Evolutionary conservation across 2,797 vertebrate genomes (phyloP).

Genomic region (Thripadectes ignobilis): DNA sequence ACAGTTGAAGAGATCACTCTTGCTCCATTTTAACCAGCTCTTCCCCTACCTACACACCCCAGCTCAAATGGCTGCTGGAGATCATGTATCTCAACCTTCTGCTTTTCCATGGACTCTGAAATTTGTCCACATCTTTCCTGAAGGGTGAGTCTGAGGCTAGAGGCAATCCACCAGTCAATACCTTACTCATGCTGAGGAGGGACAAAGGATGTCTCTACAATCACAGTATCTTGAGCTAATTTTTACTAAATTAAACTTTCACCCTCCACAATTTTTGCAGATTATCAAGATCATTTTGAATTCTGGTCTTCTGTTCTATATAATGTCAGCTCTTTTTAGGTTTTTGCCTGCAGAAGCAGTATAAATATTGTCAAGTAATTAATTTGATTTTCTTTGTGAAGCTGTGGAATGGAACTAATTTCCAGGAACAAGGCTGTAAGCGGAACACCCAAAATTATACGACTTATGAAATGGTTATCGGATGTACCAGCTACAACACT

Average conservation of each 20-base stretch:
- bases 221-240: background rate
- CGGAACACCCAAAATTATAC: background rate
- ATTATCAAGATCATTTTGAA: background rate
- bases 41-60: background rate
- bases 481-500: background rate
- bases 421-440: background rate
- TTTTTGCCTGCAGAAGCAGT: background rate
- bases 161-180: background rate
- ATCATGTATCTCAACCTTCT: background rate
- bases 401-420: background rate
- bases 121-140: background rate
- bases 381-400: background rate
- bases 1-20: background rate
- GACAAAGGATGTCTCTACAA: background rate
- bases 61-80: background rate
- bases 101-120: background rate
- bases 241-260: background rate
- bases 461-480: background rate
- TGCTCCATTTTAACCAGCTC: background rate
- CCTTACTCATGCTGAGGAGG: background rate
- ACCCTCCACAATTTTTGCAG: background rate
- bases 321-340: background rate
- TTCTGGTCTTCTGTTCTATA: background rate
- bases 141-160: background rate
- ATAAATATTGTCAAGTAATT: background rate